Base-by-base conservation (phyloP, 1,140 invertebrate genomes). In the Achroia grisella region DNA sequence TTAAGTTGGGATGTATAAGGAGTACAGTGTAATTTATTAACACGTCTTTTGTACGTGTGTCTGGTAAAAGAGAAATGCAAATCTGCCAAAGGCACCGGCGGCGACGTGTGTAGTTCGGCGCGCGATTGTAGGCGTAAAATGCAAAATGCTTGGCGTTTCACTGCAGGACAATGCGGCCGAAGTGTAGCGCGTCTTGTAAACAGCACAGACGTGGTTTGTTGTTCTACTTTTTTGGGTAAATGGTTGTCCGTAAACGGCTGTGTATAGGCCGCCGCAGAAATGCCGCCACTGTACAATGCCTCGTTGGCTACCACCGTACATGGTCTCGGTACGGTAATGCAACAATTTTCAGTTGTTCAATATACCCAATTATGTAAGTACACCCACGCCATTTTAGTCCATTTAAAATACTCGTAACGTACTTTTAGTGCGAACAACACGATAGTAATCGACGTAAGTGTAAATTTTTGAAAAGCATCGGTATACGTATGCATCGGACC, bases 221-320 rank as follows among this genome's bases (percentile, higher is more conserved):
- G 79, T 81, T 80, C 75, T 80, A 78, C 80, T 84, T 81, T 84
- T 84, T 84, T 84, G 76, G 77, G 63, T 76, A 72, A 80, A 69
- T 69, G 66, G 58, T 71, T 54, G 47, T 56, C 80, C 80, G 56
- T 81, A 84, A 71, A 79, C 66, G 80, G 80, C 41, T 49, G 47
- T 55, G 70, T 57, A 84, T 73, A 80, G 73, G 71, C 52, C 57
- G 77, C 75, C 73, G 76, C 74, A 58, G 63, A 71, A 72, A 77
- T 78, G 68, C 75, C 62, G 51, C 62, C 42, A 57, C 47, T 67
- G 62, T 62, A 78, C 76, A 81, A 80, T 78, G 68, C 62, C 62
- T 71, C 70, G 62, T 67, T 66, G 53, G 50, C 47, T 42, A 51
- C 55, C 43, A 44, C 79, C 80, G 44, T 79, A 81, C 64, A 81